A percentile compares a stretch with the other conserved stretches of the same genome.
Conservation (phyloP, 1,140 invertebrate species). For the Caenorhabditis inopinata region DNA sequence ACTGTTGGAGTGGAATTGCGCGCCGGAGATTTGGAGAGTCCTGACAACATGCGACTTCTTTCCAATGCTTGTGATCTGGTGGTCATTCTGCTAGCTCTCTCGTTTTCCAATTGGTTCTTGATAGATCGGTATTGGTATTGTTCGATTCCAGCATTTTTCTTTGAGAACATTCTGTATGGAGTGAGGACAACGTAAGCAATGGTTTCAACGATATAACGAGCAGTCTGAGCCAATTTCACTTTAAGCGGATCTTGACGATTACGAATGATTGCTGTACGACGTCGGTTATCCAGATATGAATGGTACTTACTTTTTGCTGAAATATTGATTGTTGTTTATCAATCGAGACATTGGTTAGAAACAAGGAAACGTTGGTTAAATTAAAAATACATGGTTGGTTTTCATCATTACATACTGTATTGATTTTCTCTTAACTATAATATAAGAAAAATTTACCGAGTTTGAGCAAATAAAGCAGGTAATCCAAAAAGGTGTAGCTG, state of each 20-base stretch:
- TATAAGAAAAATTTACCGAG: neutral
- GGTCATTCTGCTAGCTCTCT: neutral
- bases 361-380: too few relatives aligned
- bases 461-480: neutral
- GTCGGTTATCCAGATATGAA: neutral
- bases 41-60: neutral
- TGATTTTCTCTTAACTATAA: too few relatives aligned
- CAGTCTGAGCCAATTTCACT: neutral
- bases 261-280: neutral
- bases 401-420: too few relatives aligned
- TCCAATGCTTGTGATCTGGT: neutral
- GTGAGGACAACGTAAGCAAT: neutral
- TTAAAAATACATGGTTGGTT: too few relatives aligned
- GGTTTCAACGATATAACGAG: neutral
- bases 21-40: neutral
- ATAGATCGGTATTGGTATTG: neutral
- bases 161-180: neutral
- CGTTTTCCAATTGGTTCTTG: slow-evolving; percentile 3
- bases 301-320: neutral
- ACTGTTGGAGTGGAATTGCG: neutral
- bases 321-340: neutral
- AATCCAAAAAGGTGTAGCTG: neutral
- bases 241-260: neutral
- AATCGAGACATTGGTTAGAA: too few relatives aligned
- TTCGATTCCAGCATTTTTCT: neutral